Conservation (phyloP, 2,888 invertebrate species). For the Lasioglossum morio region DNA sequence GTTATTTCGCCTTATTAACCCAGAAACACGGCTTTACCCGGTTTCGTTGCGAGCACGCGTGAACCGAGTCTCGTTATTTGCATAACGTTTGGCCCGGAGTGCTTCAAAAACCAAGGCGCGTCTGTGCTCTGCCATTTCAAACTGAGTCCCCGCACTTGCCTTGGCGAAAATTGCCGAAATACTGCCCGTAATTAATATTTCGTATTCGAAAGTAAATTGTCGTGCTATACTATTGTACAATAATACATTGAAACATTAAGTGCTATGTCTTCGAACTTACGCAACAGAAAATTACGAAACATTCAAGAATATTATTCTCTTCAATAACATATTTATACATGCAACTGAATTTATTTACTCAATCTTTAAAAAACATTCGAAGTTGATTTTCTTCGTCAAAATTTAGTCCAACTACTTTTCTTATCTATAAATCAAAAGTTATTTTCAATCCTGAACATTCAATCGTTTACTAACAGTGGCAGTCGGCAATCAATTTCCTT, state of each 20-base stretch:
- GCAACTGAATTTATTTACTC: background rate
- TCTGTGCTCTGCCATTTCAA: background rate
- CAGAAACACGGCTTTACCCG: conserved; percentile 1
- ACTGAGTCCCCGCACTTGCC: background rate
- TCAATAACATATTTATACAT: background rate
- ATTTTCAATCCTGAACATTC: background rate
- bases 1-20: conserved; percentile 26
- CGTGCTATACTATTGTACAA: too few species aligned
- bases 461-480: too few species aligned
- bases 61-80: background rate
- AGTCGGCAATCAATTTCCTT: too few species aligned
- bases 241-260: too few species aligned
- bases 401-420: too few species aligned
- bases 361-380: background rate
- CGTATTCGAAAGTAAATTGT: background rate
- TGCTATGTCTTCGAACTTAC: background rate
- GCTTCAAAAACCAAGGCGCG: background rate
- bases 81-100: background rate
- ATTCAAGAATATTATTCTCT: background rate
- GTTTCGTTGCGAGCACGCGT: background rate
- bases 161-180: background rate
- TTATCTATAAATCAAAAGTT: background rate
- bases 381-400: background rate
- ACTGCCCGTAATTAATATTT: background rate
- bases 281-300: background rate